phyloP scores from a whole-genome alignment of 2,888 invertebrate species.

The Nomada goodeniana region DNA sequence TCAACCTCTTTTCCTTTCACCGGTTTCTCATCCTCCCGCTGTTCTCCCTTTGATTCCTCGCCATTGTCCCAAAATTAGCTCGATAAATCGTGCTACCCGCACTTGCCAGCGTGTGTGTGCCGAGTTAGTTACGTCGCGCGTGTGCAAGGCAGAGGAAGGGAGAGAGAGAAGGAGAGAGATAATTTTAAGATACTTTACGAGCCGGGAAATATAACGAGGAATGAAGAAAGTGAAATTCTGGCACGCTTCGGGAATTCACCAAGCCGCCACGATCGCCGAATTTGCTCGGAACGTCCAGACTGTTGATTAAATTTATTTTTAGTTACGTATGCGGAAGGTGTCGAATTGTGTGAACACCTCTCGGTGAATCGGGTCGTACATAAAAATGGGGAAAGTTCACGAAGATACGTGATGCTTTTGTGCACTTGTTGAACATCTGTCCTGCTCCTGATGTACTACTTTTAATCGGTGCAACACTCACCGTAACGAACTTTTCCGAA shows the following conservation, averaged over 20 bases:
- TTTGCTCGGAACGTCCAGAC: neutral
- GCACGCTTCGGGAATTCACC: neutral
- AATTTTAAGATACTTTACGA: conserved; percentile 20
- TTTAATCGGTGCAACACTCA: too few relatives aligned
- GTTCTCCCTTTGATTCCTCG: conserved; percentile 33
- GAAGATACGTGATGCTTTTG: too few relatives aligned
- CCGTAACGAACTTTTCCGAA: too few relatives aligned
- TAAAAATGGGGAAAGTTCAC: too few relatives aligned
- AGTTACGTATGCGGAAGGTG: neutral
- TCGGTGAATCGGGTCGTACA: too few relatives aligned
- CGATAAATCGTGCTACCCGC: conserved; percentile 72
- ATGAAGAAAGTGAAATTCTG: conserved; percentile 30
- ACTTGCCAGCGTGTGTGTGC: conserved; percentile 14
- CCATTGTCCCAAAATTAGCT: conserved; percentile 79
- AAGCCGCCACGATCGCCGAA: neutral
- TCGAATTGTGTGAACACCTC: too few relatives aligned
- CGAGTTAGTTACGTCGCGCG: conserved; percentile 27
- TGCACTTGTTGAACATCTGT: too few relatives aligned
- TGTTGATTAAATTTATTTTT: conserved; percentile 5
- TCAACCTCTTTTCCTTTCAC: conserved; percentile 49
- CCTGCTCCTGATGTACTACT: too few relatives aligned
- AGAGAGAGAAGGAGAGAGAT: neutral
- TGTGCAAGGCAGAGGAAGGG: neutral
- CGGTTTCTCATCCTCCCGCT: conserved; percentile 56
- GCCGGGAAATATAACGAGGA: conserved; percentile 20